Conservation (phyloP, 1,140 invertebrate genomes). For the Drosophila teissieri region DNA sequence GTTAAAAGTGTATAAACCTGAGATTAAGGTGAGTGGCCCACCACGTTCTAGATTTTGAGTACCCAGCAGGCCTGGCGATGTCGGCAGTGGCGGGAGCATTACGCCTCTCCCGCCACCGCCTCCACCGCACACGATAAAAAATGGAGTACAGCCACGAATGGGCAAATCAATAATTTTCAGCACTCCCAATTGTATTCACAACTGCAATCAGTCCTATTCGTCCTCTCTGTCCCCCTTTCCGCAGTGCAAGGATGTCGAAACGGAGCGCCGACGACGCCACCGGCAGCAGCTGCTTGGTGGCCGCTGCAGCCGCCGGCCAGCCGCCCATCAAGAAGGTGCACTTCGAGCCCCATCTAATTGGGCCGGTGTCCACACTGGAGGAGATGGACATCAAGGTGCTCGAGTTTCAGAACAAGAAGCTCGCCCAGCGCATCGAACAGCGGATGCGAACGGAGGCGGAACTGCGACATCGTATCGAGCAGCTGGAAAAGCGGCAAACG, state of each 20-base stretch:
- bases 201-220: constrained; percentile 10
- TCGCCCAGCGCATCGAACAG: constrained; percentile 96
- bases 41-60: constrained; percentile 2
- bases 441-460: constrained; percentile 95
- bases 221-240: constrained; percentile 9
- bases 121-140: constrained; percentile 55
- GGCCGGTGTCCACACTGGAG: constrained; percentile 96
- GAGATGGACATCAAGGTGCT: constrained; percentile 99
- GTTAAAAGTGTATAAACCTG: constrained; percentile 68
- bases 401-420: constrained; percentile 98
- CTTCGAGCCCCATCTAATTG: constrained; percentile 96
- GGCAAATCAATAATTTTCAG: constrained; percentile 73
- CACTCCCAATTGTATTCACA: constrained; percentile 38
- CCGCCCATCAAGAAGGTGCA: constrained; percentile 96
- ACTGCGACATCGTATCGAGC: constrained; percentile 96
- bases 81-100: constrained; percentile 7
- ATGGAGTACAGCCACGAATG: constrained; percentile 78
- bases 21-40: constrained; percentile 63
- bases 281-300: constrained; percentile 68
- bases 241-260: constrained; percentile 88
- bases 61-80: neutral
- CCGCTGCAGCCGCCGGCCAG: constrained; percentile 71
- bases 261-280: constrained; percentile 88
- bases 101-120: constrained; percentile 32
- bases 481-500: constrained; percentile 97